Evolutionary conservation across 2,113 vertebrate species (phyloP), one percentile per base, ranked within the genome.

Genomic region (Grammomys dolichurus): DNA sequence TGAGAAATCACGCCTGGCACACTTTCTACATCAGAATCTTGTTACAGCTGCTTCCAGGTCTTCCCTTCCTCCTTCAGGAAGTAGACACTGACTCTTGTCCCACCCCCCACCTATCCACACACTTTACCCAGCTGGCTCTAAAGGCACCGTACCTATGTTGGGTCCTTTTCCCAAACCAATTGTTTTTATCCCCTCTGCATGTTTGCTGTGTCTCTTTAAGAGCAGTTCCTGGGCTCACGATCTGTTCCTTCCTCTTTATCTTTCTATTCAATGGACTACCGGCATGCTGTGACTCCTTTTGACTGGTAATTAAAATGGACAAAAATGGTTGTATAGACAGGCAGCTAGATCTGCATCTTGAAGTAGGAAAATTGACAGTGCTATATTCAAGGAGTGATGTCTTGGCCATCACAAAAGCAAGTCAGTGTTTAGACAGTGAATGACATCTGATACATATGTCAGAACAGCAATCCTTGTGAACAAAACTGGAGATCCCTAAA

Each of bases 401-500:
- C 4, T 69, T 93, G 51, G 60, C 56, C 73, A 60, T 84, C n/a
- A 86, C 54, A 70, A 77, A 9, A 87, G 89, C 65, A 84, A 90
- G 90, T 58, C 90, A 51, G 78, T 92, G 77, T 86, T 95, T 86
- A 90, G 22, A 51, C 48, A 75, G 33, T 73, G 82, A 95, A 92
- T 87, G 24, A 36, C 87, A n/a, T 88, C 75, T 31, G 75, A 5
- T 60, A 69, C 82, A 36, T 14, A 88, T 4, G 24, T 90, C 85
- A 54, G 48, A n/a, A 8, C 58, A 20, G 72, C 16, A 84, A 46
- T 58, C 58, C 26, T 90, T 76, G 33, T 86, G 70, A 22, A 36
- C 31, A 93, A 96, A 95, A 82, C 11, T 69, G 73, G 19, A 24
- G n/a, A 60, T 51, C 72, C 13, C 33, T 87, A 87, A 90, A 94